phyloP scores from a whole-genome alignment of 2,797 vertebrate genomes.

The Acipenser oxyrinchus region DNA sequence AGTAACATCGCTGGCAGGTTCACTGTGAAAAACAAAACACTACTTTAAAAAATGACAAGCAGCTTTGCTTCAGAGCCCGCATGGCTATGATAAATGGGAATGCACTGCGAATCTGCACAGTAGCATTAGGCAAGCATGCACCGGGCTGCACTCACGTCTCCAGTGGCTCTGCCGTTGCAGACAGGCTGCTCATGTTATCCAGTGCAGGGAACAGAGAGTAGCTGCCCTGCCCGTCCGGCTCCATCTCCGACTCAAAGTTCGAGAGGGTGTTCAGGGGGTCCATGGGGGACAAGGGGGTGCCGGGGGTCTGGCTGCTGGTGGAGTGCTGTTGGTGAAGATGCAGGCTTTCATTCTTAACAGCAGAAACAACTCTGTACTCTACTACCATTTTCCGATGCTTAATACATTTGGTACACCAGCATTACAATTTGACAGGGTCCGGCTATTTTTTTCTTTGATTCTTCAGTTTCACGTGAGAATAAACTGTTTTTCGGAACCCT shows the following conservation, averaged over 20 bases:
- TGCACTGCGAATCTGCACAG: too few relatives aligned
- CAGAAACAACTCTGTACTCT: too few relatives aligned
- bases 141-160: conserved; percentile 45
- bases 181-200: conserved; percentile 61
- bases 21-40: conserved; percentile 32
- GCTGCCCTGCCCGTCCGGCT: conserved; percentile 61
- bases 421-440: too few relatives aligned
- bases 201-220: conserved; percentile 69
- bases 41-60: conserved; percentile 9
- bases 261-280: conserved; percentile 59
- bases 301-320: conserved; percentile 21
- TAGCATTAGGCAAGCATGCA: neutral
- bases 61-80: neutral
- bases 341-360: too few relatives aligned
- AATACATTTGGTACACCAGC: too few relatives aligned
- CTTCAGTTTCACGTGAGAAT: too few relatives aligned
- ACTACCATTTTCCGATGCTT: too few relatives aligned
- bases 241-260: conserved; percentile 69
- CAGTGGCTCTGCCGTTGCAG: conserved; percentile 54
- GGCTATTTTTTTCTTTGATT: too few relatives aligned
- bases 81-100: neutral
- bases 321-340: neutral
- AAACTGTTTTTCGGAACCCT: too few relatives aligned
- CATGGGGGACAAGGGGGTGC: conserved; percentile 40
- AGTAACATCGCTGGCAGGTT: conserved; percentile 56